Conservation (phyloP, 2,888 invertebrate genomes). For the Mantis religiosa region DNA sequence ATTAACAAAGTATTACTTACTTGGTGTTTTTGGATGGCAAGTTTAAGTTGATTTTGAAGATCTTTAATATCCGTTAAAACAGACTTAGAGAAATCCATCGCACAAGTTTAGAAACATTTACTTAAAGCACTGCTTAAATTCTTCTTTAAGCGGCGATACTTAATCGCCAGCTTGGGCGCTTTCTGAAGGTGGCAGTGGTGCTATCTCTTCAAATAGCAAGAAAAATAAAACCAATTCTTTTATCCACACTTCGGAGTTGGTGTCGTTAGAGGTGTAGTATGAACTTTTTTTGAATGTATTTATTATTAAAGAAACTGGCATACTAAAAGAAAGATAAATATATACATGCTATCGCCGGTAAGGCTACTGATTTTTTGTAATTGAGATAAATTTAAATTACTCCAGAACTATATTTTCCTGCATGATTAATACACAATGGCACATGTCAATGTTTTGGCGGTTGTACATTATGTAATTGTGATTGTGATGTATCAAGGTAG, state of each 20-base stretch:
- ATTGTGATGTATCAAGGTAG: no score
- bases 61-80: conserved; percentile 58
- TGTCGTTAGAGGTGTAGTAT: no score
- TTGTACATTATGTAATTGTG: not conserved
- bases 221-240: not conserved
- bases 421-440: not conserved
- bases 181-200: conserved; percentile 7
- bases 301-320: no score
- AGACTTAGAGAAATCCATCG: conserved; percentile 38
- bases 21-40: conserved; percentile 61
- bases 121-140: not conserved
- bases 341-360: not conserved
- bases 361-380: not conserved
- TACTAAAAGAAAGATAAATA: not conserved
- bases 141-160: not conserved
- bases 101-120: not conserved
- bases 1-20: conserved; percentile 43
- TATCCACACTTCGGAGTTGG: not conserved
- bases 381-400: not conserved
- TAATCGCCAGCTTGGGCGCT: not conserved
- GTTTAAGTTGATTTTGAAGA: conserved; percentile 57
- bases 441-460: not conserved
- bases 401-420: not conserved
- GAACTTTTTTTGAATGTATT: no score
- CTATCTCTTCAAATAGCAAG: not conserved